Conservation (phyloP, 1,140 invertebrate genomes). For the Mycetomoellerius zeteki region DNA sequence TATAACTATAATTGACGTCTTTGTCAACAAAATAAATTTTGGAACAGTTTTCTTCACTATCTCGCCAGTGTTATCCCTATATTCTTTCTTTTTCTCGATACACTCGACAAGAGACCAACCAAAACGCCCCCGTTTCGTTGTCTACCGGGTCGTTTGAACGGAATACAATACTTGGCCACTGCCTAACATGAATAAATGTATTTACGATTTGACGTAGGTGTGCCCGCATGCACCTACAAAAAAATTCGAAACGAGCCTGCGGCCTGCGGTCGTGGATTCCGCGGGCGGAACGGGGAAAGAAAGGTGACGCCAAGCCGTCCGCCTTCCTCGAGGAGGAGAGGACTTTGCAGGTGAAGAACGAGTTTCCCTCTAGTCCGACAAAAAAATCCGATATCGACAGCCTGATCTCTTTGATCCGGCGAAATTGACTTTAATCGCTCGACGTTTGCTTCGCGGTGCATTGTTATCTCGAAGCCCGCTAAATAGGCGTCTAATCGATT, state of each 20-base stretch:
- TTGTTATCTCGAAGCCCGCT: conserved; percentile 30
- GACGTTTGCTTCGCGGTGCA: background rate
- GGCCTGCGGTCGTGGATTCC: conserved; percentile 67
- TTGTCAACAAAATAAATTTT: conserved; percentile 63
- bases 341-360: conserved; percentile 69
- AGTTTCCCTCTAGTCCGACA: conserved; percentile 55
- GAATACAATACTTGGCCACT: conserved; percentile 77
- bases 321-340: conserved; percentile 64
- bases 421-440: conserved; percentile 68
- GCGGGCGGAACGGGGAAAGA: conserved; percentile 38
- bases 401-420: conserved; percentile 64
- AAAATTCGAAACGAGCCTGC: conserved; percentile 72
- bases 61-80: background rate
- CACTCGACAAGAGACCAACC: conserved; percentile 60
- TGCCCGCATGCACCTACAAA: conserved; percentile 72
- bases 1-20: conserved; percentile 47
- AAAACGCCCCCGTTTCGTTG: conserved; percentile 78
- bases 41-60: conserved; percentile 41
- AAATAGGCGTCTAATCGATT: conserved; percentile 57
- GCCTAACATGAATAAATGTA: conserved; percentile 80
- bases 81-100: conserved; percentile 29
- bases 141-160: conserved; percentile 65
- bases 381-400: conserved; percentile 64
- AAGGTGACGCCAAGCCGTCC: conserved; percentile 19
- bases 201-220: conserved; percentile 80